Evolutionary conservation across 2,113 vertebrate species (phyloP).

Genomic region (Odontophorus gujanensis): DNA sequence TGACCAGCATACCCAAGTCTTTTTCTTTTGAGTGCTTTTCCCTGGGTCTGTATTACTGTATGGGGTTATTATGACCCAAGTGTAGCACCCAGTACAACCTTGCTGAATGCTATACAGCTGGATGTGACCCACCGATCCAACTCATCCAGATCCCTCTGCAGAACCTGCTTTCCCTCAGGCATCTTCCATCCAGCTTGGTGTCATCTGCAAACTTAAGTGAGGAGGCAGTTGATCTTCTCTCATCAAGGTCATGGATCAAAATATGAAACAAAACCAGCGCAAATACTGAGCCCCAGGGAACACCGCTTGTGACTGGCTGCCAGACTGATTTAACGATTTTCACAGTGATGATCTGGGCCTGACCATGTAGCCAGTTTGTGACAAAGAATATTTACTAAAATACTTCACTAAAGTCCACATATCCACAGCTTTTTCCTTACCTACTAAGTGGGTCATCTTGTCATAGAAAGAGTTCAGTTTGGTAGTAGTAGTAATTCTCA

Average conservation of each 20-base stretch:
- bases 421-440: neutral
- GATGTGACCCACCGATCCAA: neutral
- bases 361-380: neutral
- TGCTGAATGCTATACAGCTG: neutral
- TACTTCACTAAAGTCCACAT: neutral
- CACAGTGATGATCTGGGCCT: neutral
- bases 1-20: neutral
- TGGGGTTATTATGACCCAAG: neutral
- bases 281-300: neutral
- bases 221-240: neutral
- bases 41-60: neutral
- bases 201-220: neutral
- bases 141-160: neutral
- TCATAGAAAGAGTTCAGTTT: neutral
- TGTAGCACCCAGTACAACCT: neutral
- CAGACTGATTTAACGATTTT: neutral
- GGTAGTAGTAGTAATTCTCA: rapidly evolving
- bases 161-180: neutral
- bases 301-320: neutral
- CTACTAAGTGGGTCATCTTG: neutral
- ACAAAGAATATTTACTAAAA: neutral
- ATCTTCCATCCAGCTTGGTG: neutral
- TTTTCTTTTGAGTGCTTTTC: too few species aligned
- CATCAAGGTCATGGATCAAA: neutral
- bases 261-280: neutral